Evolutionary conservation across 2,113 vertebrate species (phyloP).

Genomic region (Cnemophilus loriae): DNA sequence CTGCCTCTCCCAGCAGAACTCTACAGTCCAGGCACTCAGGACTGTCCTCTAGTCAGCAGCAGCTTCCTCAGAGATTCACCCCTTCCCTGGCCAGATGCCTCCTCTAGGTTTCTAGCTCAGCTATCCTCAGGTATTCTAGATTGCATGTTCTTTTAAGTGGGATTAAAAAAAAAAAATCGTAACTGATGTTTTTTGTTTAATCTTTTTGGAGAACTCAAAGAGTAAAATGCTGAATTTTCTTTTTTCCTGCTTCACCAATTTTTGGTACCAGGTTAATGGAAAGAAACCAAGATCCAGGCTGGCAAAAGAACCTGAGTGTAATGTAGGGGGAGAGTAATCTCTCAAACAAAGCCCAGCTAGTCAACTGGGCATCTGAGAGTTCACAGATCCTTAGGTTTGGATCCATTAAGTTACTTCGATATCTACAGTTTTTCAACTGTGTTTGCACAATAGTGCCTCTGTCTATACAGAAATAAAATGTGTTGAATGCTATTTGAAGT

Average conservation of each 20-base stretch:
- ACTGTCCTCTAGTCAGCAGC: constrained; percentile 33
- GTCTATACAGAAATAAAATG: constrained; percentile 11
- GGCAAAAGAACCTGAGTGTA: not conserved
- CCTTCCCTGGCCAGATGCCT: constrained; percentile 25
- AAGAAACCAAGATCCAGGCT: not conserved
- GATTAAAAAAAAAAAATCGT: not conserved
- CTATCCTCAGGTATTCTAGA: constrained; percentile 40
- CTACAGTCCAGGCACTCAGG: constrained; percentile 6
- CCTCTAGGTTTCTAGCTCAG: constrained; percentile 29
- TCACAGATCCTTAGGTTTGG: not conserved
- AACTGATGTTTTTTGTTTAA: not conserved
- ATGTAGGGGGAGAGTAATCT: not conserved
- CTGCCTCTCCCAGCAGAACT: constrained; percentile 55
- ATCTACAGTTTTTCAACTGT: not conserved
- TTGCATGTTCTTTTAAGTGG: not conserved
- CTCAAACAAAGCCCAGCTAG: not conserved
- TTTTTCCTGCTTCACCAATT: not conserved
- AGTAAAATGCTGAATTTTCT: not conserved
- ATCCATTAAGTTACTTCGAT: not conserved
- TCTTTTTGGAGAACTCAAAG: not conserved
- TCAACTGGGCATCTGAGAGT: not conserved
- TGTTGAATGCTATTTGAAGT: constrained; percentile 24
- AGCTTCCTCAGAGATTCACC: constrained; percentile 14
- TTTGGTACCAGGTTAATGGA: not conserved
- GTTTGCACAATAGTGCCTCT: constrained; percentile 16